Evolutionary conservation across 2,888 invertebrate species (phyloP), one percentile per base, ranked within the genome.

Genomic region (Autographa gamma): DNA sequence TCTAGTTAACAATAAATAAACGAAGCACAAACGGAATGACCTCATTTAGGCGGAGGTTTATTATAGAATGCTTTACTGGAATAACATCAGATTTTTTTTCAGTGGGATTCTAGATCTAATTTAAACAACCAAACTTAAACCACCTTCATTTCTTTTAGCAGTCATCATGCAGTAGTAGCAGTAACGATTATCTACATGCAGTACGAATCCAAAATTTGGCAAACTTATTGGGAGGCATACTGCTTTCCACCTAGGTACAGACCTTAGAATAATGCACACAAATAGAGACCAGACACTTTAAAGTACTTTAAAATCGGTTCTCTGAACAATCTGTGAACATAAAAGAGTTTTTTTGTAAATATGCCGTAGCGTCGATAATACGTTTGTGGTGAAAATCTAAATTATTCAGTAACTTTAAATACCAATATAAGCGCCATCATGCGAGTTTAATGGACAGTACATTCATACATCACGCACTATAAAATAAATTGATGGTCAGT

Each of bases 351-450:
- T 41, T 43, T 43, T 14, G 14, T 14, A 34, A 34, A 34, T 3
- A 8, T 8, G 7, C 34, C 8, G 34, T 34, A 34, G 2, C 0
- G 0, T 34, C 2, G 6, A 5, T 34, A 43, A 13, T 4, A 9
- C 43, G 4, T 43, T 43, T 43, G 2, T 43, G 9, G 43, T 13
- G 14, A 43, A 6, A 34, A 34, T 5, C 34, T 34, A 34, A 34
- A 34, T 34, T 18, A 18, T 52, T 18, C 52, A 9, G 7, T 7
- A 18, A 18, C 18, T 18, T n/a, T 54, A 1, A 19, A 19, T 54
- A 54, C 19, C 19, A 11, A 54, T 54, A 54, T 18, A 18, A 54
- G 54, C 54, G 54, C 54, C 54, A 54, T 54, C 54, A 54, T 54
- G 54, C 18, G 54, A 54, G 54, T 54, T 18, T 18, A 18, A 4